Conservation (phyloP, 2,888 invertebrate species). For the Parnassius orleans region DNA sequence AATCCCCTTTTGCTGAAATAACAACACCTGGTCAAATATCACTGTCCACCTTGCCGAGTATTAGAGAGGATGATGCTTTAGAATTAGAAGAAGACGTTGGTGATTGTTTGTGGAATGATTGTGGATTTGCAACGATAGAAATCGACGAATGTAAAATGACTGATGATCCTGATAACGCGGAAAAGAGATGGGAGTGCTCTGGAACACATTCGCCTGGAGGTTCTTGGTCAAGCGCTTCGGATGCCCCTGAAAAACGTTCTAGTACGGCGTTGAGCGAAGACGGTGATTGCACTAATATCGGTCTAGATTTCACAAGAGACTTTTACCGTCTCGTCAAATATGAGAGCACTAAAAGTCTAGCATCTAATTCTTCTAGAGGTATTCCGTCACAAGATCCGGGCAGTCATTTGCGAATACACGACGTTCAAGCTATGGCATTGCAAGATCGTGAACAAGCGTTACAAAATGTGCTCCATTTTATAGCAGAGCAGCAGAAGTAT, state of each 20-base stretch:
- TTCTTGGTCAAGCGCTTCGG: conserved; percentile 81
- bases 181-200: conserved; percentile 84
- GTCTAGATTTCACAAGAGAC: conserved; percentile 88
- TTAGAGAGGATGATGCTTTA: conserved; percentile 86
- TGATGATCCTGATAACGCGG: conserved; percentile 68
- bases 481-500: conserved; percentile 89
- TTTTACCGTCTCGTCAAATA: conserved; percentile 90
- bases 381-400: conserved; percentile 79
- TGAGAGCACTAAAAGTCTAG: conserved; percentile 89
- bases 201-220: conserved; percentile 82
- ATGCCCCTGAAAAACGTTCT: conserved; percentile 85
- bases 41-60: conserved; percentile 84
- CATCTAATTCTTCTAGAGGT: conserved; percentile 86
- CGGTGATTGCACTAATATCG: conserved; percentile 85
- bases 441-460: conserved; percentile 86
- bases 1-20: conserved; percentile 74
- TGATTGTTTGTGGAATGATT: conserved; percentile 88
- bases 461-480: conserved; percentile 87
- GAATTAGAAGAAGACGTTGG: conserved; percentile 88
- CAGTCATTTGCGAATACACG: conserved; percentile 67
- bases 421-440: conserved; percentile 68
- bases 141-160: conserved; percentile 83
- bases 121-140: conserved; percentile 85
- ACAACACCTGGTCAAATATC: conserved; percentile 84
- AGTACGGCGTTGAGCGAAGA: conserved; percentile 86